Conservation (phyloP, 2,888 invertebrate genomes). For the Aleiodes alternator region DNA sequence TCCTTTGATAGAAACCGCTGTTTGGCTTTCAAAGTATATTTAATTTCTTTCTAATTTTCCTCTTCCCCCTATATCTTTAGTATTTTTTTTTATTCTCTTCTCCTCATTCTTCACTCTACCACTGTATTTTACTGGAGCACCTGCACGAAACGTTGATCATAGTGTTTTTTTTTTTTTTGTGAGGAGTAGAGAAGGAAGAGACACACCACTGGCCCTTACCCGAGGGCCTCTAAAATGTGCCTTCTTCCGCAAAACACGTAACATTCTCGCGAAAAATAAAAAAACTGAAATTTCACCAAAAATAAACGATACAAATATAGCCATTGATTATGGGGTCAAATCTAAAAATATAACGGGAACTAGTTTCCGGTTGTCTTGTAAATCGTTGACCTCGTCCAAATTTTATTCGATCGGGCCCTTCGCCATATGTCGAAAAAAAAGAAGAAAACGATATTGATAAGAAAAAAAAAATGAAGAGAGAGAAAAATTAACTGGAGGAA, state of each 20-base stretch:
- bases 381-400: slow-evolving; percentile 27
- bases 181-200: slow-evolving; percentile 25
- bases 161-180: slow-evolving; percentile 43
- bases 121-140: slow-evolving; percentile 40
- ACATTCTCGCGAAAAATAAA: neutral
- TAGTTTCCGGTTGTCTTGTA: slow-evolving; percentile 29
- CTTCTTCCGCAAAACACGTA: slow-evolving; percentile 22
- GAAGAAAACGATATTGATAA: slow-evolving; percentile 6
- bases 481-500: neutral
- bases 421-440: slow-evolving; percentile 10
- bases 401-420: slow-evolving; percentile 15
- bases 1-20: slow-evolving; percentile 21
- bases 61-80: neutral
- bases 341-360: slow-evolving; percentile 30
- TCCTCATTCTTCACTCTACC: neutral
- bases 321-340: slow-evolving; percentile 30
- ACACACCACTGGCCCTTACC: neutral
- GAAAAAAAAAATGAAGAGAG: neutral
- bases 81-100: too few relatives aligned
- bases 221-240: neutral
- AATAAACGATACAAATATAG: slow-evolving; percentile 34
- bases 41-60: neutral
- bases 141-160: slow-evolving; percentile 51
- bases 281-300: slow-evolving; percentile 4
- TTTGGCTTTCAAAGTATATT: slow-evolving; percentile 22